A percentile compares a stretch with the other conserved stretches of the same genome.
phyloP scores from a whole-genome alignment of 2,797 vertebrate species.

The Lepidocolaptes lacrymiger region DNA sequence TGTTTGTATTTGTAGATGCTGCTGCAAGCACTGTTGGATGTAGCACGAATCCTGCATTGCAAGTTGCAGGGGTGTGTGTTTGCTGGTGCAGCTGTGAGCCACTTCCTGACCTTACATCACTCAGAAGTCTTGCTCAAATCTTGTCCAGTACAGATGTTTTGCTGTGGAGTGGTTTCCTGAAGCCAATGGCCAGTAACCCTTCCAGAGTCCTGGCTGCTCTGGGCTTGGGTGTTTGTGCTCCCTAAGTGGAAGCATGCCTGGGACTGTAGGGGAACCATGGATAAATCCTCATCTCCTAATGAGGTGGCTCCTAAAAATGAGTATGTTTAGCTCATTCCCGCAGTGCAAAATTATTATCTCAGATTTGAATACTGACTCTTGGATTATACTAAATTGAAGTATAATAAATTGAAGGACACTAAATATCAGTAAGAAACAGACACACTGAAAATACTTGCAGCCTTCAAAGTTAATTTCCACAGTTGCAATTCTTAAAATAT shows the following conservation, averaged over 20 bases:
- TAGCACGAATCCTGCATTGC: neutral
- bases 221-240: neutral
- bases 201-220: neutral
- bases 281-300: neutral
- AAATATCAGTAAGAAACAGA: neutral
- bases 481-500: neutral
- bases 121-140: neutral
- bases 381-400: neutral
- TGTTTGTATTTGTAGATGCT: neutral
- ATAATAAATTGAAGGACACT: neutral
- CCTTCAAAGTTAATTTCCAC: neutral
- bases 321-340: neutral
- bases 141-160: neutral
- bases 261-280: neutral
- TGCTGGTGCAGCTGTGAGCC: neutral
- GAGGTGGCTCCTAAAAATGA: neutral
- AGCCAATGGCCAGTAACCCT: neutral
- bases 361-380: neutral
- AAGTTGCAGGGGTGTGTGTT: neutral
- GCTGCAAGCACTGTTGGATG: neutral
- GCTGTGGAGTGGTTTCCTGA: neutral
- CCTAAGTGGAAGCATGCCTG: neutral
- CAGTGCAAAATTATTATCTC: neutral
- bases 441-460: neutral
- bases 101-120: neutral